Base-by-base conservation (phyloP, 1,140 invertebrate genomes). In the Procambarus clarkii region DNA sequence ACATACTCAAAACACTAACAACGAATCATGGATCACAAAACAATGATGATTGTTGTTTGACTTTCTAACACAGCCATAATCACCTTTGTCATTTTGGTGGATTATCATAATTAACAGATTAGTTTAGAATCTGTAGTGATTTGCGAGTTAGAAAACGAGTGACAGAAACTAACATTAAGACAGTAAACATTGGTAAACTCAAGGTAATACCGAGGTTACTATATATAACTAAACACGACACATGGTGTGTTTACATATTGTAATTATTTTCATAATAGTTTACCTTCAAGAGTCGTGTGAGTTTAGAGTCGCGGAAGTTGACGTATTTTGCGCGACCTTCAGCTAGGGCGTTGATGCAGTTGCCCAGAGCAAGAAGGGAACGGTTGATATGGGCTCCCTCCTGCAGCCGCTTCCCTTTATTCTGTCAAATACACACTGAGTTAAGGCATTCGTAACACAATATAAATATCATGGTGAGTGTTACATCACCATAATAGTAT, bases 301-400 rank as follows among this genome's bases (percentile, higher is more conserved):
- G 95, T 94, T 99, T 99, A 15, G 98, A 98, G 94, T 99, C 98
- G 5, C 98, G 96, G 94, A 98, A 99, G 95, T 99, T 99, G 0
- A 99, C 98, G 94, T 98, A 99, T 93, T 96, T 95, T 7, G 94
- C 94, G 15, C 94, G 94, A 84, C 95, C 94, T 86, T 97, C 97
- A 2, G 97, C 98, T 7, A 99, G 94, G 0, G 98, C 98, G 94
- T 98, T 99, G 93, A 99, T 99, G 93, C 98, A 98, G 95, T 99
- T 99, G 0, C 98, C 98, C 50, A 99, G 95, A 0, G 98, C 98
- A 45, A 99, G 94, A 0, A 99, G 95, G 0, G 97, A 98, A 46
- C 97, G 96, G 95, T 99, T 99, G 86, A 99, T 99, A 94, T 99
- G 98, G 15, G 97, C 98, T 3, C 98, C 98, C 95, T 99, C 98